These are phyloP conservation scores for Paramormyrops hopkinsi DNA, from an alignment of 2,797 vertebrate species.

Conservation along the genomic window DNA sequence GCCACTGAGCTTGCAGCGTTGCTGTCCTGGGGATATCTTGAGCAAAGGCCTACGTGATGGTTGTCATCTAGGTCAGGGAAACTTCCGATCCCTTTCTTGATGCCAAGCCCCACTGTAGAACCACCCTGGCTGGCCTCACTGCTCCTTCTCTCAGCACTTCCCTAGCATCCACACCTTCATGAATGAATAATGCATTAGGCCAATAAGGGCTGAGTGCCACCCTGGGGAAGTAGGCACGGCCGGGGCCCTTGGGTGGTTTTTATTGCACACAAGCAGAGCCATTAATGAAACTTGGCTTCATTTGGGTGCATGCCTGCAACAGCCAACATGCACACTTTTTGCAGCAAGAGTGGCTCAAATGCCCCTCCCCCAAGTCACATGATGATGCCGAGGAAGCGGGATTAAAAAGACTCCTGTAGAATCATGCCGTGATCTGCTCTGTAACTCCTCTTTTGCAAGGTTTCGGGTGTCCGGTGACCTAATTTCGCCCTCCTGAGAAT, in stretches of 20 bases:
- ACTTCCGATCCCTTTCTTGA: background rate
- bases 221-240: background rate
- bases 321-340: background rate
- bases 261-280: background rate
- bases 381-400: background rate
- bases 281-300: background rate
- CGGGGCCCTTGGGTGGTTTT: background rate
- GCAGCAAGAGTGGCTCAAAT: background rate
- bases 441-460: background rate
- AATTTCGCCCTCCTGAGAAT: constrained; percentile 13
- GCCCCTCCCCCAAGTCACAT: background rate
- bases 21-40: background rate
- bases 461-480: constrained; percentile 2
- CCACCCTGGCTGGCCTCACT: background rate
- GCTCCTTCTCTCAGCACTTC: background rate
- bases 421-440: background rate
- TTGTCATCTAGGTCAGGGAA: background rate
- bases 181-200: constrained; percentile 19
- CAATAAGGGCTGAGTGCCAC: constrained; percentile 21
- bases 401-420: background rate
- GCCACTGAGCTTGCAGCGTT: background rate
- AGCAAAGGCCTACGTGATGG: background rate
- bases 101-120: background rate
- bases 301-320: background rate
- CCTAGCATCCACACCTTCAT: background rate